Evolutionary conservation across 1,140 invertebrate species (phyloP).

Genomic region (Manduca sexta): DNA sequence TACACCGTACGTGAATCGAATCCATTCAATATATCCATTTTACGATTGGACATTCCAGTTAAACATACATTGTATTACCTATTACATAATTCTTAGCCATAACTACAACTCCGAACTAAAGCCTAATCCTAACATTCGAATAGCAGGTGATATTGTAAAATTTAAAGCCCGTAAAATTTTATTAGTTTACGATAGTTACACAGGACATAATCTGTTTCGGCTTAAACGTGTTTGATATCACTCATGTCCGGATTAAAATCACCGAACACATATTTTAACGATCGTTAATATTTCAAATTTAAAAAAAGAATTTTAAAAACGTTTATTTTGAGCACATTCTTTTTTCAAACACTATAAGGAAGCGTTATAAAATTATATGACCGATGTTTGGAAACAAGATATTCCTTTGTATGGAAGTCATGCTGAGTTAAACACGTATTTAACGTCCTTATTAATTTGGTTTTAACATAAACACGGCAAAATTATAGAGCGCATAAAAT

Average conservation of each 20-base stretch:
- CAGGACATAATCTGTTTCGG: slow-evolving; percentile 9
- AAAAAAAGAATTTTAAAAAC: no score
- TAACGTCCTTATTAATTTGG: slow-evolving; percentile 53
- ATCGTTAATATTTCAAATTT: no score
- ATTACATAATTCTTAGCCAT: no score
- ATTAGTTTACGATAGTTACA: slow-evolving; percentile 27
- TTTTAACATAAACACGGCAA: slow-evolving; percentile 45
- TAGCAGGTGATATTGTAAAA: no score
- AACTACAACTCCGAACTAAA: no score
- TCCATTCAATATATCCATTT: no score
- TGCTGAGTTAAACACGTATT: slow-evolving; percentile 40
- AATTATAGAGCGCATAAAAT: slow-evolving; percentile 40
- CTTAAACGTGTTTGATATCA: slow-evolving; percentile 24
- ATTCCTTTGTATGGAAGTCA: slow-evolving; percentile 35
- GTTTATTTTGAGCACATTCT: no score
- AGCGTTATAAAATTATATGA: slow-evolving; percentile 47
- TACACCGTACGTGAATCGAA: no score
- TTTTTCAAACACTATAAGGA: neutral
- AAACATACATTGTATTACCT: no score
- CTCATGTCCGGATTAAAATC: slow-evolving; percentile 23
- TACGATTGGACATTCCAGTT: no score
- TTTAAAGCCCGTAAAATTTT: slow-evolving; percentile 29
- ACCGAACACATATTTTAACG: no score
- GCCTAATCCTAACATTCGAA: no score
- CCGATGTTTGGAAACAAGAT: slow-evolving; percentile 48